These are phyloP conservation scores for Trachelus iudaicus DNA, from an alignment of 2,888 invertebrate genomes.

Conservation along the genomic window DNA sequence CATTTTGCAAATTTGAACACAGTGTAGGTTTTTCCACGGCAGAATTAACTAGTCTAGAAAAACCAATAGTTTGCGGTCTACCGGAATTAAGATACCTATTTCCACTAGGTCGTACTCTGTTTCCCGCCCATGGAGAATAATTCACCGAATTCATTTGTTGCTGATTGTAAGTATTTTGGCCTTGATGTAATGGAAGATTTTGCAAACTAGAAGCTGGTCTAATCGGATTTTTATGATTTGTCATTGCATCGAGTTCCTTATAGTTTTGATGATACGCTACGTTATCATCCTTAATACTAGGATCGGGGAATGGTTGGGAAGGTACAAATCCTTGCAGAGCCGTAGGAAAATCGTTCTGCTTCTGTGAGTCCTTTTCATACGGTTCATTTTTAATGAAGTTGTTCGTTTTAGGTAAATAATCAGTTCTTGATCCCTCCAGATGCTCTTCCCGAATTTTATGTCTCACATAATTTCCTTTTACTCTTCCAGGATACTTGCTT, in stretches of 20 bases:
- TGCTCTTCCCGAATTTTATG: slow-evolving; percentile 15
- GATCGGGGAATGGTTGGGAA: neutral
- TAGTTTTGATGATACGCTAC: neutral
- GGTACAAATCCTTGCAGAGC: slow-evolving; percentile 2
- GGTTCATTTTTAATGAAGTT: neutral
- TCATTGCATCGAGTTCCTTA: neutral
- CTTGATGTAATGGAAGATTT: neutral
- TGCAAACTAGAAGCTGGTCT: neutral
- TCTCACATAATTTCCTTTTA: slow-evolving; percentile 14
- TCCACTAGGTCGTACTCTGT: neutral
- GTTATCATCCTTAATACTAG: slow-evolving; percentile 3
- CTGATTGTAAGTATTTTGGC: neutral
- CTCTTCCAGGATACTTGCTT: slow-evolving; percentile 4
- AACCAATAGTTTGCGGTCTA: neutral
- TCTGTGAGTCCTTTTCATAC: neutral
- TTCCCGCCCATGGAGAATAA: neutral
- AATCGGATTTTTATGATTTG: neutral
- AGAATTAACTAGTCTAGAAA: neutral
- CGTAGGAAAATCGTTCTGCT: neutral
- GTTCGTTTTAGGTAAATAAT: neutral
- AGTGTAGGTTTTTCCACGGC: neutral
- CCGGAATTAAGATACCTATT: neutral
- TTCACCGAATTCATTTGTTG: neutral
- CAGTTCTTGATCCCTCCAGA: slow-evolving; percentile 8
- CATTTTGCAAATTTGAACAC: neutral